Evolutionary conservation across 30 jellyfish, hydroid and myxozoan genomes (phyloP), one percentile per base, ranked within the genome.

Genomic region (Sanderia malayensis): DNA sequence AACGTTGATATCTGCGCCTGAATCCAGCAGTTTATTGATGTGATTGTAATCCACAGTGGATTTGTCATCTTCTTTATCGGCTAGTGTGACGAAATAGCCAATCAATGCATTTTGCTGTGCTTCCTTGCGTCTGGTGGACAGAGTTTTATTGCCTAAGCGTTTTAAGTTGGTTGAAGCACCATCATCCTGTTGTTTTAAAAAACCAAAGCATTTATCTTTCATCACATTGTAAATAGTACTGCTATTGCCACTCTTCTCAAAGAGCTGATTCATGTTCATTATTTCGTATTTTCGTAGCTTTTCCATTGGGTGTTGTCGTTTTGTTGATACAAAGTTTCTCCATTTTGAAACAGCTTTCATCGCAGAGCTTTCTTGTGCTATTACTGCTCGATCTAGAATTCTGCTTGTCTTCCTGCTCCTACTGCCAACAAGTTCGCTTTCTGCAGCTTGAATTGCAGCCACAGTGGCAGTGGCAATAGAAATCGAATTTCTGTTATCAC

Each of bases 1-100:
- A 45, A 71, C 29, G 31, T 67, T 74, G 9, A 76, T 61, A 68
- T 85, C 95, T 1, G 90, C 84, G 4, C 95, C 95, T 28, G 83
- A 80, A 2, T 23, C 41, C 46, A 85, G 34, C 59, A 85, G 73
- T 0, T 46, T 21, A n/a, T 62, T 82, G 21, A 76, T 73, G 8
- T 13, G 64, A 25, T 69, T 83, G 1, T 74, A 62, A 76, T 85
- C 91, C 45, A 85, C 77, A 25, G 53, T 31, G 30, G 52, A 44
- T 29, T 76, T 61, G 18, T 58, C 73, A n/a, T 75, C 89, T 30
- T 69, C 79, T 30, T 66, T 6, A 20, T 61, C 65, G 19, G 88
- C 84, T 2, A 85, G 63, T 15, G 47, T 47, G 0, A 68, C 70
- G 53, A 85, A 85, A 70, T 85, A 85, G 44, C 68, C 58, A 28